A percentile compares a stretch with the other conserved stretches of the same genome.
Evolutionary conservation across 2,888 invertebrate genomes (phyloP).

Genomic region (Melieria crassipennis): DNA sequence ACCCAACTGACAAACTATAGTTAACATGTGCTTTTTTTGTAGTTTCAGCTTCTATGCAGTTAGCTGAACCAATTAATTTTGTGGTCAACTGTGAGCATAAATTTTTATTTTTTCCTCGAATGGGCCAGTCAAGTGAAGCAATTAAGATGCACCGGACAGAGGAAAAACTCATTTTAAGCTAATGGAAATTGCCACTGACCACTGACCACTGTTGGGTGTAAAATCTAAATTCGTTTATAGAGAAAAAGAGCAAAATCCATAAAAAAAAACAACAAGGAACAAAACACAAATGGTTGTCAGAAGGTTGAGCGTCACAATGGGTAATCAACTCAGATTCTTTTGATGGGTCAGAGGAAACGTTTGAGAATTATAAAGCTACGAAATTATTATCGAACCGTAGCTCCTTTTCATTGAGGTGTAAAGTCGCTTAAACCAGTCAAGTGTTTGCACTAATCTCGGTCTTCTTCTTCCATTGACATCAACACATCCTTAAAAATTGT

Average conservation of each 20-base stretch:
- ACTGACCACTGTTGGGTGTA: no score
- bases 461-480: no score
- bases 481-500: no score
- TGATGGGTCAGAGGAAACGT: no score
- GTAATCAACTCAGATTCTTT: no score
- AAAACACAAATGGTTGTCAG: neutral
- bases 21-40: neutral
- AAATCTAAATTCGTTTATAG: neutral
- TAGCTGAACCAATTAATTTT: conserved; percentile 59
- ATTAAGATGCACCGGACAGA: conserved; percentile 35
- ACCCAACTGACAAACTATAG: neutral
- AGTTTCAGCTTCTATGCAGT: neutral
- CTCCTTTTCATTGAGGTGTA: no score
- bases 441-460: no score
- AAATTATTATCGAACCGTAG: no score
- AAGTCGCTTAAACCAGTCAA: no score
- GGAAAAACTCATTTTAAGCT: conserved; percentile 28
- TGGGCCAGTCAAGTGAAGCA: conserved; percentile 25
- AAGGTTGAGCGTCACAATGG: no score
- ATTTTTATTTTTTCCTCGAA: conserved; percentile 38
- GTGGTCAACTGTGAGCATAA: conserved; percentile 43
- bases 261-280: neutral
- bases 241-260: neutral
- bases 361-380: no score
- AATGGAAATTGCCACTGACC: conserved; percentile 17